Conservation (phyloP, 2,113 vertebrate species). For the Piaya cayana region DNA sequence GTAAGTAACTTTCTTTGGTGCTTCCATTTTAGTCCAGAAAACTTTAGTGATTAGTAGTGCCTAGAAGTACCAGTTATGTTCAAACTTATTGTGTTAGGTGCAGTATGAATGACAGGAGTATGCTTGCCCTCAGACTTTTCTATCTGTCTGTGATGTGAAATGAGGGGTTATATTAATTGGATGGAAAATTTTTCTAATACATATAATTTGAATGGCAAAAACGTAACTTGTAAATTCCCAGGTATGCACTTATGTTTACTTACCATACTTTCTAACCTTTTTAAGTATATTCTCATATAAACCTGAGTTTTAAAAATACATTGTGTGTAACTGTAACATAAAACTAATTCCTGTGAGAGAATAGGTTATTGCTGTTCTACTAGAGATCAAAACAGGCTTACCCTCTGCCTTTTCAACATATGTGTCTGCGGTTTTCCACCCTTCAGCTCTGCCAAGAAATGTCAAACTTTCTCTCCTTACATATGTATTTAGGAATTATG, state of each 20-base stretch:
- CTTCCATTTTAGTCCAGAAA: neutral
- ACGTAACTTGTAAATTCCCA: neutral
- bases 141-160: neutral
- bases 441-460: neutral
- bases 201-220: neutral
- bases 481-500: neutral
- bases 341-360: constrained; percentile 2
- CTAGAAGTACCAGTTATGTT: neutral
- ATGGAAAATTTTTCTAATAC: neutral
- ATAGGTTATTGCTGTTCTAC: neutral
- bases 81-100: neutral
- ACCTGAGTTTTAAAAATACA: neutral
- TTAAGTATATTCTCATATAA: neutral
- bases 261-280: neutral
- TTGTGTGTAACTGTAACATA: neutral
- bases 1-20: neutral
- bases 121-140: neutral
- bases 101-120: neutral
- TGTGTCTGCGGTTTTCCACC: neutral
- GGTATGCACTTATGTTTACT: neutral
- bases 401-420: neutral
- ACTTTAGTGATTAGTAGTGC: neutral
- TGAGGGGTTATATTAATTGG: neutral
- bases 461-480: neutral
- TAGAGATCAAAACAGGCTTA: neutral